Evolutionary conservation across 2,113 vertebrate genomes (phyloP).

Genomic region (Petroica traversi): DNA sequence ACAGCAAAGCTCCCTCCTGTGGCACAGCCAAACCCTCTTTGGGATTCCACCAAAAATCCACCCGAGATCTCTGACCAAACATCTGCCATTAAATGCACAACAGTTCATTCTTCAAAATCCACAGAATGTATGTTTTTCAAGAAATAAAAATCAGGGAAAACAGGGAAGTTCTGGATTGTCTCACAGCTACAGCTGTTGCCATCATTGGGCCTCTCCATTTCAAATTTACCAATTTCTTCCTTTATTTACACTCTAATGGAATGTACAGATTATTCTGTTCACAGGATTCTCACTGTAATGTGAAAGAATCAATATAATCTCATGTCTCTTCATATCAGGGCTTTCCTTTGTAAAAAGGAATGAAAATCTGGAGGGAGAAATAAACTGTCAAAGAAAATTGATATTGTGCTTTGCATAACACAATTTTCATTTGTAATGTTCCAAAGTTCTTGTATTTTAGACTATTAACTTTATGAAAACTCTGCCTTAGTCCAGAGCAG

Average conservation of each 20-base stretch:
- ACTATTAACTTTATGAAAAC: not conserved
- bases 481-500: not conserved
- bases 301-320: not conserved
- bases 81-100: rapidly evolving
- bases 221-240: not conserved
- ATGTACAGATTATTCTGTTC: not conserved
- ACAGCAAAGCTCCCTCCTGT: conserved; percentile 10
- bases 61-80: rapidly evolving
- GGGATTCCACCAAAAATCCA: not conserved
- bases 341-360: not conserved
- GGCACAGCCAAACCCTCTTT: not conserved
- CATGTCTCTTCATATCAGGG: not conserved
- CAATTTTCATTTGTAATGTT: not conserved
- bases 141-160: not conserved
- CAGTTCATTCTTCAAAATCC: rapidly evolving
- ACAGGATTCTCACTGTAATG: not conserved
- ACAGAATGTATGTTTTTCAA: rapidly evolving
- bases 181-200: not conserved
- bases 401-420: not conserved
- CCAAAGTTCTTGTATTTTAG: not conserved
- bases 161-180: not conserved
- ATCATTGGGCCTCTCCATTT: not conserved
- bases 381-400: not conserved
- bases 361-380: not conserved
- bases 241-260: not conserved